Base-by-base conservation (phyloP, 2,888 invertebrate genomes). In the Pilophorus perplexus region DNA sequence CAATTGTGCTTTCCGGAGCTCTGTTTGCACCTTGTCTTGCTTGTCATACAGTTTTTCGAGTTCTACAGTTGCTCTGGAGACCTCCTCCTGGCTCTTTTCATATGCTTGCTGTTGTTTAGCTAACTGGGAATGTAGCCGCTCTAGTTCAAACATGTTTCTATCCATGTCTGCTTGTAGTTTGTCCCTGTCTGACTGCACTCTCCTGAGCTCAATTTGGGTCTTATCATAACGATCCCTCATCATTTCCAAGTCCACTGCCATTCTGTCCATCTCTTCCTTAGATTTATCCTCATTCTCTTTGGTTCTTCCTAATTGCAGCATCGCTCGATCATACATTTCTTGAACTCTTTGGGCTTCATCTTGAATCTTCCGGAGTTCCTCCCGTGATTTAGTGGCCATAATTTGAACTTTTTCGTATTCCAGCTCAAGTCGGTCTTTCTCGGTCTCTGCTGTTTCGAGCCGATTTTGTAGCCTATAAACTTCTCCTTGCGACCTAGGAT, bases 271-370 rank as follows among this genome's bases (percentile, higher is more conserved):
- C 72, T 89, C 90, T 75, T 90, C 89, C 74, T 93, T 91, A 25
- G 90, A 87, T 76, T 93, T 93, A 72, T 94, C 93, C 79, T 94
- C 94, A 73, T 87, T 84, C 77, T 94, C 94, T 77, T 93, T 93
- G 60, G 90, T 87, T 72, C 93, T 84, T 66, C 86, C 86, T 23
- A 93, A 80, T 76, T 94, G 93, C 72, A 93, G 80, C 10, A 90
- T 87, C 14, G 91, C 88, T 70, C 93, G 83, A 74, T 93, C 93
- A 75, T 92, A 93, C 81, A 91, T 85, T 79, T 94, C 93, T 77
- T 93, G 92, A 62, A 92, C 78, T 68, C 90, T 84, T 57, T 89
- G 84, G 71, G 90, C 80, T 76, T 94, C 93, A 72, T 94, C 93
- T 77, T 92, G 91, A 16, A 90, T 79, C 77, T 93, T 93, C 40